A percentile compares a stretch with the other conserved stretches of the same genome.
Evolutionary conservation across 2,888 invertebrate species (phyloP).

Genomic region (Myopa testacea): DNA sequence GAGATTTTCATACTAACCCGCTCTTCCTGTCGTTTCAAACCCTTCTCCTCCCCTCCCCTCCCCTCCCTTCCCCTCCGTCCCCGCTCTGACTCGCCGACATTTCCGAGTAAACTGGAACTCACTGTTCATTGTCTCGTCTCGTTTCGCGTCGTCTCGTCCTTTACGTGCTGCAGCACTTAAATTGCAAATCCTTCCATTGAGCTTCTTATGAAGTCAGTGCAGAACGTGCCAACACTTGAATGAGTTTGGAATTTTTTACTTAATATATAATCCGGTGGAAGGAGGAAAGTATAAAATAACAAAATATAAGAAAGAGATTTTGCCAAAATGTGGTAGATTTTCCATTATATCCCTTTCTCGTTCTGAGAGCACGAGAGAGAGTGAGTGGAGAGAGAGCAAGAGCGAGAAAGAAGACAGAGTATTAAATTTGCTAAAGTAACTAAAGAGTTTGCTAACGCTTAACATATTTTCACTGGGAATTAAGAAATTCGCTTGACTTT

Average conservation of each 20-base stretch:
- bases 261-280: slow-evolving; percentile 12
- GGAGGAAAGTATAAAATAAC: neutral
- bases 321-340: neutral
- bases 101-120: neutral
- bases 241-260: slow-evolving; percentile 28
- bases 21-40: neutral
- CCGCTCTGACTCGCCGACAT: no score
- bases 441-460: neutral
- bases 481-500: neutral
- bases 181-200: slow-evolving; percentile 35
- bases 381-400: no score
- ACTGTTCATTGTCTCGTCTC: neutral
- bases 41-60: no score
- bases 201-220: slow-evolving; percentile 35
- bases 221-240: slow-evolving; percentile 34
- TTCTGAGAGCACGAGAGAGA: no score
- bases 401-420: no score
- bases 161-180: slow-evolving; percentile 25
- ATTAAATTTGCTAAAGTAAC: no score
- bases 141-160: neutral
- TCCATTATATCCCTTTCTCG: neutral
- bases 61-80: no score
- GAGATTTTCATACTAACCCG: neutral
- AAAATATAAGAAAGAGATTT: neutral
- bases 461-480: neutral